These are phyloP conservation scores for Mesorhabditis belari DNA, from an alignment of 2,888 invertebrate genomes.

Conservation along the genomic window DNA sequence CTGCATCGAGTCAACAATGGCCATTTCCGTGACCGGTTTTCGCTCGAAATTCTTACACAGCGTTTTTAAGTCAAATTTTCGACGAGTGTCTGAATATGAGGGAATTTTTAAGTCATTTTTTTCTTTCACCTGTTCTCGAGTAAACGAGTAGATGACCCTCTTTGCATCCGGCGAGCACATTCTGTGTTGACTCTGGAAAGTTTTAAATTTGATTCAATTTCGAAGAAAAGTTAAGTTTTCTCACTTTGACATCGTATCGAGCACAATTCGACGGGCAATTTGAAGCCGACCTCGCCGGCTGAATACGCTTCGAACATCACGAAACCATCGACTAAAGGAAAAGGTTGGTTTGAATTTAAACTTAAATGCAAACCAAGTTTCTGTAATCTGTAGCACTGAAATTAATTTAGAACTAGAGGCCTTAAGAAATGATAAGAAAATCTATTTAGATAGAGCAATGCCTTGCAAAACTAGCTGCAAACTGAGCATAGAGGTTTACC, in stretches of 20 bases:
- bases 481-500: too few relatives aligned
- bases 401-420: background rate
- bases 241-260: conserved; percentile 25
- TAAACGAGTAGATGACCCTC: conserved; percentile 26
- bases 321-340: too few relatives aligned
- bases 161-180: conserved; percentile 22
- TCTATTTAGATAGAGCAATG: background rate
- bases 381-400: background rate
- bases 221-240: too few relatives aligned
- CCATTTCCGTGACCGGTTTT: conserved; percentile 33
- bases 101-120: too few relatives aligned
- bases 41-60: conserved; percentile 29
- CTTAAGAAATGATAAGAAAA: background rate
- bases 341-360: too few relatives aligned
- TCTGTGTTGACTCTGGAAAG: conserved; percentile 21
- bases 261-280: conserved; percentile 32
- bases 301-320: conserved; percentile 46
- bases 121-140: background rate
- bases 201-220: background rate
- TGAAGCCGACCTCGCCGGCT: conserved; percentile 37
- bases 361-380: too few relatives aligned
- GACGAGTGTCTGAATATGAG: conserved; percentile 5
- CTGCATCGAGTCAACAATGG: conserved; percentile 35
- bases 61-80: conserved; percentile 14
- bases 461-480: too few relatives aligned